phyloP scores from a whole-genome alignment of 2,797 vertebrate genomes.

The Paramormyrops hopkinsi region DNA sequence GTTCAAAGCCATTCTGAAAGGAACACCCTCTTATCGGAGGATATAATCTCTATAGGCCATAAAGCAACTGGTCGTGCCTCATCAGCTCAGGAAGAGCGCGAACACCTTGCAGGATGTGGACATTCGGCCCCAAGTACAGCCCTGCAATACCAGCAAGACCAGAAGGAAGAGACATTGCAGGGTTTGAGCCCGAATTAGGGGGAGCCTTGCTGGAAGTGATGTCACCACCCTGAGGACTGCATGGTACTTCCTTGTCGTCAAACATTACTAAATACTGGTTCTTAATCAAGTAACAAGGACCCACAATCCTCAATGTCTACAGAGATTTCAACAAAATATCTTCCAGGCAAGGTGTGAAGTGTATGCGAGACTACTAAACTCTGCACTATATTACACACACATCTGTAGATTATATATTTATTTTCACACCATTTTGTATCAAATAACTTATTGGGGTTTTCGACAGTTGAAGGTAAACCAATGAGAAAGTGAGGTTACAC shows the following conservation, averaged over 20 bases:
- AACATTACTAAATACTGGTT: neutral
- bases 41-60: slow-evolving; percentile 26
- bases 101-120: slow-evolving; percentile 61
- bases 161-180: slow-evolving; percentile 46
- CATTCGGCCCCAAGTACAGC: slow-evolving; percentile 16
- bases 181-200: slow-evolving; percentile 42
- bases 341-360: neutral
- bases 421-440: neutral
- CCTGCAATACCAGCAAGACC: slow-evolving; percentile 46
- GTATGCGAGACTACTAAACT: neutral
- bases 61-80: slow-evolving; percentile 25
- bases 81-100: slow-evolving; percentile 38
- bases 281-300: neutral
- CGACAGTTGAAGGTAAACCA: neutral
- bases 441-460: neutral
- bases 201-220: slow-evolving; percentile 44
- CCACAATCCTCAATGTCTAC: neutral
- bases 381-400: neutral
- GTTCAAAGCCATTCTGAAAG: neutral
- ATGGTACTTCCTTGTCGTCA: slow-evolving; percentile 42
- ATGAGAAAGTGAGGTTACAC: neutral
- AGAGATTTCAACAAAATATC: neutral
- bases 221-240: slow-evolving; percentile 34
- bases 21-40: slow-evolving; percentile 36
- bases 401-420: neutral